Conservation (phyloP, 1,140 invertebrate species). For the Venturia canescens region DNA sequence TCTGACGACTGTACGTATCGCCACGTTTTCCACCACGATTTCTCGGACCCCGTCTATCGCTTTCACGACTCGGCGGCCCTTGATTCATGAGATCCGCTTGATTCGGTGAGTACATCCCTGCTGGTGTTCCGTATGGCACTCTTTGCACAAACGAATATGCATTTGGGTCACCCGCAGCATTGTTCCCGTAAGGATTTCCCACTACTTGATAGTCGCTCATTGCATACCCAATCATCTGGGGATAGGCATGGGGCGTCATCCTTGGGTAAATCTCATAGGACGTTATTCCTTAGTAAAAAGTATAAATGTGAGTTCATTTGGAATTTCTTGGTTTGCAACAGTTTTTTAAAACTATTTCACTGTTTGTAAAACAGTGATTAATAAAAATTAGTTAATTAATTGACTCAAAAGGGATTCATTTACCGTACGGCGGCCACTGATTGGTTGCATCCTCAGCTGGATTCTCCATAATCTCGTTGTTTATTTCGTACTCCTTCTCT, state of each 20-base stretch:
- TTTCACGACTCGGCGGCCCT: constrained; percentile 49
- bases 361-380: too few species aligned
- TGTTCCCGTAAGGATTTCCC: constrained; percentile 57
- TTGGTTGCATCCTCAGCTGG: constrained; percentile 59
- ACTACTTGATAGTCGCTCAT: constrained; percentile 58
- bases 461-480: constrained; percentile 45
- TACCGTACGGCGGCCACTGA: constrained; percentile 69
- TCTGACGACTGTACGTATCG: constrained; percentile 61
- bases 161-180: constrained; percentile 58
- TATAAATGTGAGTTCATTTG: too few species aligned
- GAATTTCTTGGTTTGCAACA: neutral
- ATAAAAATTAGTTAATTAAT: too few species aligned
- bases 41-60: constrained; percentile 59
- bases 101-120: constrained; percentile 55
- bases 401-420: constrained; percentile 17
- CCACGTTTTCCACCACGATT: constrained; percentile 53
- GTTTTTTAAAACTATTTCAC: neutral
- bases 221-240: constrained; percentile 56
- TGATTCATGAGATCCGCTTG: constrained; percentile 56
- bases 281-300: too few species aligned
- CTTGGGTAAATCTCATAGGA: neutral
- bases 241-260: constrained; percentile 53
- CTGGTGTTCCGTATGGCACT: constrained; percentile 35
- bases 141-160: constrained; percentile 57
- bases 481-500: constrained; percentile 59